A percentile compares a stretch with the other conserved stretches of the same genome.
Evolutionary conservation across 2,113 vertebrate species (phyloP).

Genomic region (Phyllostomus hastatus): DNA sequence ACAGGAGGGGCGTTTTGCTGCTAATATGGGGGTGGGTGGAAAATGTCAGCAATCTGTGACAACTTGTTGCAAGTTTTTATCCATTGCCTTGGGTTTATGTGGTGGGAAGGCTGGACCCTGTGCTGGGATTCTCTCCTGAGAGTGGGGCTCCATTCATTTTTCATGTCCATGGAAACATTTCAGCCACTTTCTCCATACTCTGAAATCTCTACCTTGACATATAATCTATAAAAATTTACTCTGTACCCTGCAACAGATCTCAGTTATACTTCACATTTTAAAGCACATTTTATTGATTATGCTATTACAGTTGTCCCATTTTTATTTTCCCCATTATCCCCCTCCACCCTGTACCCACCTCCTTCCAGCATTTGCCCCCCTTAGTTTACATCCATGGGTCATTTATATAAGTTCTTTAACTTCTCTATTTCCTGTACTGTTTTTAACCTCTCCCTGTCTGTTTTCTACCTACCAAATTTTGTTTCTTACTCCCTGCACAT

Average conservation of each 20-base stretch:
- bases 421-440: no score
- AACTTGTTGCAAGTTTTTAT: not conserved
- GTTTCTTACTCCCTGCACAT: no score
- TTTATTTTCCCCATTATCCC: no score
- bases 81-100: not conserved
- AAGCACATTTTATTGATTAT: no score
- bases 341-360: no score
- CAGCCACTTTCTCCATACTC: not conserved
- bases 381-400: no score
- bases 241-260: not conserved
- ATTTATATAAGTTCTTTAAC: no score
- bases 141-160: not conserved
- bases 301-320: no score
- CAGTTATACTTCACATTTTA: not conserved
- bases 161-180: not conserved
- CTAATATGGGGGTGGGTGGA: fast-evolving
- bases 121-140: not conserved
- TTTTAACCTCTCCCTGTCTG: no score
- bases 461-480: no score
- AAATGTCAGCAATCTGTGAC: not conserved
- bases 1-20: not conserved
- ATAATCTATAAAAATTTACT: not conserved
- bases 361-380: no score
- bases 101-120: not conserved
- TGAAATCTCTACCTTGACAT: not conserved